Evolutionary conservation across 2,888 invertebrate species (phyloP).

Genomic region (Dryomyza anilis): DNA sequence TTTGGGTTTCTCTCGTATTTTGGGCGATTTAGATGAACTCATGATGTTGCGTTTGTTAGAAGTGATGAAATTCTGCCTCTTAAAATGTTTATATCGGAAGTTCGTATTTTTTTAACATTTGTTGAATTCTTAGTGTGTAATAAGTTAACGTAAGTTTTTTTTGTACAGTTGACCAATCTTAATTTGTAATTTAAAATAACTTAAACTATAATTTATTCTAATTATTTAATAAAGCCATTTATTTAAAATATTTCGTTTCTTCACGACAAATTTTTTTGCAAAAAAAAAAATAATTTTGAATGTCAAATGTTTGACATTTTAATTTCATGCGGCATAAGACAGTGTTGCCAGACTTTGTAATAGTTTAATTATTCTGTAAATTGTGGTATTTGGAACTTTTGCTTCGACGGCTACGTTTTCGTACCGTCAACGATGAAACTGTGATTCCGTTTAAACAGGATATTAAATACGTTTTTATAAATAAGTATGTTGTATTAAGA

Average conservation of each 20-base stretch:
- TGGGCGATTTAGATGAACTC: background rate
- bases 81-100: background rate
- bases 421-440: no score
- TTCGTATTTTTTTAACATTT: background rate
- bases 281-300: background rate
- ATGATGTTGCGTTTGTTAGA: background rate
- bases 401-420: no score
- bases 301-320: constrained; percentile 6
- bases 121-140: background rate
- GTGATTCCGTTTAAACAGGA: no score
- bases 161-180: background rate
- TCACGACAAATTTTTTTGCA: constrained; percentile 6
- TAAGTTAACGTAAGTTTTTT: background rate
- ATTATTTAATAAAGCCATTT: constrained; percentile 6
- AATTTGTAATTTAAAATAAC: background rate
- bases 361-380: no score
- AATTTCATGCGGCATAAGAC: background rate
- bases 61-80: constrained; percentile 3
- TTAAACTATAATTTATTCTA: constrained; percentile 1
- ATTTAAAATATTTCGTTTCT: background rate
- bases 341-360: background rate
- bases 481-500: no score
- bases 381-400: no score
- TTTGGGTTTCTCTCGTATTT: background rate
- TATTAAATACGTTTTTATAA: no score